A percentile compares a stretch with the other conserved stretches of the same genome.
These are phyloP conservation scores for Adoxophyes honmai DNA, from an alignment of 1,140 invertebrate genomes.

Conservation along the genomic window DNA sequence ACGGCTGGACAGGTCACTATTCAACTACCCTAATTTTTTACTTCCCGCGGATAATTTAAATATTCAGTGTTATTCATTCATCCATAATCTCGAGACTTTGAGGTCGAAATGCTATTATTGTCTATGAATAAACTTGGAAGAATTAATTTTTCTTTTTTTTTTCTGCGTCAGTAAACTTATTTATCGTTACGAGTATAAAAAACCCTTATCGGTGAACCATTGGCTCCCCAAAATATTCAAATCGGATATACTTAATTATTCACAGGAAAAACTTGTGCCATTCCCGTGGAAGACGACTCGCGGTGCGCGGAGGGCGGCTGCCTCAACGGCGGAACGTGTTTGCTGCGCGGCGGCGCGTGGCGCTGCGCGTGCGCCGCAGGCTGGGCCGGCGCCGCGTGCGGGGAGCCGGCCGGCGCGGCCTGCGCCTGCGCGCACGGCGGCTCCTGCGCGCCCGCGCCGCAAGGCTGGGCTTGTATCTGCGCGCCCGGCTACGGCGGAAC, in stretches of 20 bases:
- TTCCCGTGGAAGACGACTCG: constrained; percentile 78
- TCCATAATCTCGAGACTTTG: no score
- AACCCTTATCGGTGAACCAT: no score
- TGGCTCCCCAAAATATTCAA: no score
- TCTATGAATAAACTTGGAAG: no score
- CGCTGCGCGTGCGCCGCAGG: constrained; percentile 79
- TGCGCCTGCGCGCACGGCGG: constrained; percentile 88
- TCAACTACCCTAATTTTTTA: no score
- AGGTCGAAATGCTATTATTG: no score
- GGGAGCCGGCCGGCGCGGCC: constrained; percentile 21
- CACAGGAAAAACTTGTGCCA: constrained; percentile 50
- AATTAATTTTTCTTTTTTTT: no score
- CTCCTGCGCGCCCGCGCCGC: constrained; percentile 84
- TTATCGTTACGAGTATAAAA: background rate
- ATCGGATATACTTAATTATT: background rate
- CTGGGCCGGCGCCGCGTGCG: constrained; percentile 39
- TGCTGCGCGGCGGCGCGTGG: constrained; percentile 82
- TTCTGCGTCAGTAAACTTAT: no score
- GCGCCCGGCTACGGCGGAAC: constrained; percentile 37
- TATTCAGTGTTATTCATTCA: no score
- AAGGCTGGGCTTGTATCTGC: constrained; percentile 20
- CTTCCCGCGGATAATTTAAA: no score
- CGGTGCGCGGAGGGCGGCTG: constrained; percentile 91
- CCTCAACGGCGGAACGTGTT: constrained; percentile 92
- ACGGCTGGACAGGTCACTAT: constrained; percentile 83